Conservation (phyloP, 2,888 invertebrate species). For the Dolomedes plantarius region DNA sequence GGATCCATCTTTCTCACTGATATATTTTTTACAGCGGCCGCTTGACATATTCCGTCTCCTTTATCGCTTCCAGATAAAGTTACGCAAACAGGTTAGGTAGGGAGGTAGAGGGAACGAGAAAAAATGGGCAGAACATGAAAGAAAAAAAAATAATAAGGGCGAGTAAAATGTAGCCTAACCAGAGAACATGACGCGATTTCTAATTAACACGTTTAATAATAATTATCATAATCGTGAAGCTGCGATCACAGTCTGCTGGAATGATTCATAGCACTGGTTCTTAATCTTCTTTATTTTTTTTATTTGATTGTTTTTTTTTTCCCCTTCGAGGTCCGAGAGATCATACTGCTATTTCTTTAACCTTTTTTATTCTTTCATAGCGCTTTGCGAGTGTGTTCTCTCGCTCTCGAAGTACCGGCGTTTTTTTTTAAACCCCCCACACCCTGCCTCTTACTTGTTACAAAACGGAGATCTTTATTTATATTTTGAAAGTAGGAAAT, state of each 20-base stretch:
- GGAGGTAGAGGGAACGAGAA: neutral
- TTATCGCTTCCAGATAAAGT: slow-evolving; percentile 18
- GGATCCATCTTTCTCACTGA: too few relatives aligned
- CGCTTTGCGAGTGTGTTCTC: too few relatives aligned
- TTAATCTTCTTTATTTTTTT: slow-evolving; percentile 19
- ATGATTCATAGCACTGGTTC: slow-evolving; percentile 49
- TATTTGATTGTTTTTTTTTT: slow-evolving; percentile 16
- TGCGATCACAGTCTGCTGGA: slow-evolving; percentile 34
- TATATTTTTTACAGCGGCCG: neutral
- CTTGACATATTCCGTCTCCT: neutral
- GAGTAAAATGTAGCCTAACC: slow-evolving; percentile 15
- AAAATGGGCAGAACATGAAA: neutral
- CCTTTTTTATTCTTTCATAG: neutral
- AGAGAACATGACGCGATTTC: slow-evolving; percentile 59
- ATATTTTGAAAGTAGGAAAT: slow-evolving; percentile 42
- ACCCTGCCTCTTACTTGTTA: neutral
- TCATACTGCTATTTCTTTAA: slow-evolving; percentile 1
- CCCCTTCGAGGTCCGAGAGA: neutral
- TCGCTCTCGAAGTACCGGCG: neutral
- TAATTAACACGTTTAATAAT: slow-evolving; percentile 68
- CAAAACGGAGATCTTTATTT: slow-evolving; percentile 42
- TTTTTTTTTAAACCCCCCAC: neutral
- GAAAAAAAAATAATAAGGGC: neutral
- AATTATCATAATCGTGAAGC: slow-evolving; percentile 51
- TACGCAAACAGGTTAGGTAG: slow-evolving; percentile 13